phyloP scores from a whole-genome alignment of 2,888 invertebrate species.

The Plagodis pulveraria region DNA sequence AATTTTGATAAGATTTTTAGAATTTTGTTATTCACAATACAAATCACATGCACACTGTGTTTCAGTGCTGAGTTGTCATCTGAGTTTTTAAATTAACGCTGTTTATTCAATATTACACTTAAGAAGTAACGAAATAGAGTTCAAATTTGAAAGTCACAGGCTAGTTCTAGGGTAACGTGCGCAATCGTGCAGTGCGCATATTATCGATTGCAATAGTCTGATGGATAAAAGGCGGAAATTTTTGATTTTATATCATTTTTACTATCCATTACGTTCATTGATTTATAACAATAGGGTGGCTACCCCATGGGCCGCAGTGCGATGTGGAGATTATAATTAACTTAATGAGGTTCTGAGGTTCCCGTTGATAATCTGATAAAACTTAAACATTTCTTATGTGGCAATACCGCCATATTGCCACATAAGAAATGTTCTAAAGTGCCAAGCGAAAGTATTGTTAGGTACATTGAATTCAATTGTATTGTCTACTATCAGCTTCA shows the following conservation, averaged over 20 bases:
- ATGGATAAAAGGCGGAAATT: slow-evolving; percentile 75
- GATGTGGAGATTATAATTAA: neutral
- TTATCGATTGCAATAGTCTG: slow-evolving; percentile 79
- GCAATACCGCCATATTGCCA: too few species aligned
- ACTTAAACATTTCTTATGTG: too few species aligned
- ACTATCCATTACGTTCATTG: slow-evolving; percentile 20
- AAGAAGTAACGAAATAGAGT: slow-evolving; percentile 27
- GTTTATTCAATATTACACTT: slow-evolving; percentile 32
- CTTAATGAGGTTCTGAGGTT: neutral
- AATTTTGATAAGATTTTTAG: slow-evolving; percentile 8
- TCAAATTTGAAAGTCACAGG: slow-evolving; percentile 33
- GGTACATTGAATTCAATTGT: too few species aligned
- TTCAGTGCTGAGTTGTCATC: slow-evolving; percentile 71
- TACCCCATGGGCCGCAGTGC: neutral
- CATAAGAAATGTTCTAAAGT: too few species aligned
- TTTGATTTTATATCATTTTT: slow-evolving; percentile 44
- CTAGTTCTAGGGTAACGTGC: slow-evolving; percentile 68
- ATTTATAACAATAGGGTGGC: slow-evolving; percentile 16
- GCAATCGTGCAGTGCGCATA: slow-evolving; percentile 80
- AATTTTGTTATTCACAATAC: slow-evolving; percentile 51
- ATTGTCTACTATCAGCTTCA: too few species aligned
- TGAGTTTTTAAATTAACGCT: slow-evolving; percentile 43
- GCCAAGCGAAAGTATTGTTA: too few species aligned
- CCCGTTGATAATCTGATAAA: too few species aligned
- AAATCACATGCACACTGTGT: slow-evolving; percentile 72